Evolutionary conservation across 2,797 vertebrate genomes (phyloP).

Genomic region (Danio kyathit): DNA sequence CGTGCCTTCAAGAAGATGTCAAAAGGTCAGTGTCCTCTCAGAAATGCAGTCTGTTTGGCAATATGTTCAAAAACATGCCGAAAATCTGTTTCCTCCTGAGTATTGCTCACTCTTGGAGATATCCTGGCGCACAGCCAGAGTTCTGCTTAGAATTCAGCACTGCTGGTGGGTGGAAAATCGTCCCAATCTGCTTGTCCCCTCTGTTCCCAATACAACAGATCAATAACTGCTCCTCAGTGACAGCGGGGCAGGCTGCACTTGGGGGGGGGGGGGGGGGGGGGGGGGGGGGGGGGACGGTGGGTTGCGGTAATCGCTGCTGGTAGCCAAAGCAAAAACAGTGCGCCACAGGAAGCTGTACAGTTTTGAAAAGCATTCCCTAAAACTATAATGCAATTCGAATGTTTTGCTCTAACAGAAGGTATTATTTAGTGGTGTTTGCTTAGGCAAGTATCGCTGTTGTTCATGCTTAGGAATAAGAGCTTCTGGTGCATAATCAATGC

Average conservation of each 20-base stretch:
- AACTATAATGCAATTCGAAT: slow-evolving; percentile 13
- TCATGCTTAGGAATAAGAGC: too few relatives aligned
- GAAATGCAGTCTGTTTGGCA: slow-evolving; percentile 51
- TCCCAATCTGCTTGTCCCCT: slow-evolving; percentile 63
- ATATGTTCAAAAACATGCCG: slow-evolving; percentile 58
- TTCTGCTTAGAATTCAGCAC: slow-evolving; percentile 53
- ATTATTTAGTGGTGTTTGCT: background rate
- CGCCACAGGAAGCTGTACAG: slow-evolving; percentile 6
- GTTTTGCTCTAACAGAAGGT: slow-evolving; percentile 15
- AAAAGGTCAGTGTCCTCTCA: slow-evolving; percentile 52
- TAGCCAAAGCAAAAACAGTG: background rate
- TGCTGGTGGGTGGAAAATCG: slow-evolving; percentile 34
- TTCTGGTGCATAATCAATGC: background rate
- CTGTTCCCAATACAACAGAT: slow-evolving; percentile 61
- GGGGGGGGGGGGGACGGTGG: background rate
- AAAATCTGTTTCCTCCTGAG: slow-evolving; percentile 54
- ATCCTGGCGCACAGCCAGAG: slow-evolving; percentile 56
- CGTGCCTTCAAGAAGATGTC: slow-evolving; percentile 50
- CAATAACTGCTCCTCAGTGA: slow-evolving; percentile 54
- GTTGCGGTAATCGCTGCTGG: background rate
- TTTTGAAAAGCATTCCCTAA: background rate
- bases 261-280: background rate
- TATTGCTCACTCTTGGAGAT: slow-evolving; percentile 51
- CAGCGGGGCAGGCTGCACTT: slow-evolving; percentile 34
- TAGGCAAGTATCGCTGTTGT: background rate